These are phyloP conservation scores for Apeira syringaria DNA, from an alignment of 2,888 invertebrate genomes.

Conservation along the genomic window DNA sequence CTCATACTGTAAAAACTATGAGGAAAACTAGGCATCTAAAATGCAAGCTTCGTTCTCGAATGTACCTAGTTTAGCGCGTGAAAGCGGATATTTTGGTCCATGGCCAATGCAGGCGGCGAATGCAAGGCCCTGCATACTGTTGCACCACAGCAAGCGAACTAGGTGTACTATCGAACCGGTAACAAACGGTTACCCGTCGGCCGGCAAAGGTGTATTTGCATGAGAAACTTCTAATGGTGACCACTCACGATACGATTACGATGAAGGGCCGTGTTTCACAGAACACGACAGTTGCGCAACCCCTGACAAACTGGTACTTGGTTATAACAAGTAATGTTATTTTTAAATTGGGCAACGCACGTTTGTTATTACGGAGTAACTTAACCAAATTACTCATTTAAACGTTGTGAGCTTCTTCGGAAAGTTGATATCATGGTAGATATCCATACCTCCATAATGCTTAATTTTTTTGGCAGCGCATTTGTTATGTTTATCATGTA, in stretches of 20 bases:
- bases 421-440: no score
- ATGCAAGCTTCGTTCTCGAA: conserved; percentile 25
- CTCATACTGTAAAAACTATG: conserved; percentile 7
- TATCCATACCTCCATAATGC: no score
- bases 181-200: conserved; percentile 15
- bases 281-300: not conserved
- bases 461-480: no score
- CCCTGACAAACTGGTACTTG: not conserved
- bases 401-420: no score
- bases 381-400: no score
- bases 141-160: conserved; percentile 62
- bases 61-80: conserved; percentile 50
- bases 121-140: conserved; percentile 76
- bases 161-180: conserved; percentile 12
- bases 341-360: no score
- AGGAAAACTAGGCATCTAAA: conserved; percentile 25
- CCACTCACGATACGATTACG: conserved; percentile 3
- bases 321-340: no score
- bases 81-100: conserved; percentile 79
- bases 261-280: not conserved
- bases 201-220: conserved; percentile 12
- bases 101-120: conserved; percentile 73
- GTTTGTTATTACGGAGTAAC: no score
- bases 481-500: no score
- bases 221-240: conserved; percentile 18